Conservation (phyloP, 2,888 invertebrate species). For the Acanthosepion pharaonis region DNA sequence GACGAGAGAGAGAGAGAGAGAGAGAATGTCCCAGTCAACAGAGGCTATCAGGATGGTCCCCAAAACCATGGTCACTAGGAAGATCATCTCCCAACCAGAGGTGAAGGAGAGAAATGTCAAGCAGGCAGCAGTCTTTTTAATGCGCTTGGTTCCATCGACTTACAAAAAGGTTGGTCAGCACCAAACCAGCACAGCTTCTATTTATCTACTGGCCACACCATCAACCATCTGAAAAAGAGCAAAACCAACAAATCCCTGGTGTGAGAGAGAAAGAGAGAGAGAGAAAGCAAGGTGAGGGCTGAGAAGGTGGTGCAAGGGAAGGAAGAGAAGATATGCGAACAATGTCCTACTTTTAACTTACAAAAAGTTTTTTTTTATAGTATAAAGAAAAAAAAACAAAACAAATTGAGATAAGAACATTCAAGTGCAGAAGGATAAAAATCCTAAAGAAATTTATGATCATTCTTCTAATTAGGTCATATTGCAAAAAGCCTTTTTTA, state of each 20-base stretch:
- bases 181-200: neutral
- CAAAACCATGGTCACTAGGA: neutral
- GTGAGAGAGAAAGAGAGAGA: neutral
- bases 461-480: neutral
- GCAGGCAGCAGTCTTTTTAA: neutral
- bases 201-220: conserved; percentile 1
- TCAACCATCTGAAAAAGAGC: conserved; percentile 18
- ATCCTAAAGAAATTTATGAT: neutral
- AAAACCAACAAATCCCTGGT: conserved; percentile 33
- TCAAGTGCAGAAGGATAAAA: neutral
- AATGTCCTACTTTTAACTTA: neutral
- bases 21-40: neutral
- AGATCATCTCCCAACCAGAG: neutral
- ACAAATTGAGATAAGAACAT: neutral
- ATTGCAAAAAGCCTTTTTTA: neutral
- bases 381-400: neutral
- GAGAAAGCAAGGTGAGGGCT: neutral
- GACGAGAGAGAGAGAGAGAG: neutral
- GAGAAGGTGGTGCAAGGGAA: neutral
- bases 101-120: neutral
- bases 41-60: neutral
- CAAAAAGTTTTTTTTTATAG: neutral
- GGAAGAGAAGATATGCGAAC: neutral
- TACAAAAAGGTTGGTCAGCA: neutral
- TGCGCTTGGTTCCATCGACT: neutral